Percentiles rank a stretch among this genome's conserved stretches.
Evolutionary conservation across 2,797 vertebrate species (phyloP).

Genomic region (Tangara arthus): DNA sequence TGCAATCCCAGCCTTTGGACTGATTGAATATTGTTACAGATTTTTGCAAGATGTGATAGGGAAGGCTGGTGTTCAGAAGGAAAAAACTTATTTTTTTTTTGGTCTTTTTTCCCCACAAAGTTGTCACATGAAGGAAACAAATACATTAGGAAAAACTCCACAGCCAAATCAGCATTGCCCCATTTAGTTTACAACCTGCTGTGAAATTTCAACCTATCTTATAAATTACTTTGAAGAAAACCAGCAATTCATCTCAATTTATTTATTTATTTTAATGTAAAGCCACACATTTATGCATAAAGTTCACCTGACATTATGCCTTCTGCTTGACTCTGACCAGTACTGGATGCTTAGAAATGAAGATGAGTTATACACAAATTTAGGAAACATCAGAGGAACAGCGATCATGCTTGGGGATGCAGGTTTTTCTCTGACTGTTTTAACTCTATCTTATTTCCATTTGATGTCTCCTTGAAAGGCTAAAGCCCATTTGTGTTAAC

Average conservation of each 20-base stretch:
- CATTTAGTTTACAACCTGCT: not conserved
- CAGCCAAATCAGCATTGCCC: fast-evolving
- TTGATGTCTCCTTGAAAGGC: not conserved
- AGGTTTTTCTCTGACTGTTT: not conserved
- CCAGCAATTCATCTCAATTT: fast-evolving
- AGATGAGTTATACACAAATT: not conserved
- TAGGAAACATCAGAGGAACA: not conserved
- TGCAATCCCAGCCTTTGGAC: not conserved
- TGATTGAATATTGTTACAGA: not conserved
- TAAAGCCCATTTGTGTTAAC: not conserved
- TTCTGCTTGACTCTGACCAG: not conserved
- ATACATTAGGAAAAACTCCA: not conserved
- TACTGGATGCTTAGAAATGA: not conserved
- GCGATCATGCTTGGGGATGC: not conserved
- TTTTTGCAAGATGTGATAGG: not conserved
- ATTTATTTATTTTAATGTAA: not conserved
- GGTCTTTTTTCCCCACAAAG: not conserved
- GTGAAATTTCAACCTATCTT: not conserved
- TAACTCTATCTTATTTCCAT: not conserved
- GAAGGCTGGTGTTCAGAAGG: not conserved
- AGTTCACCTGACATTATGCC: fast-evolving
- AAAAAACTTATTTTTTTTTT: not conserved
- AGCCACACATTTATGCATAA: not conserved
- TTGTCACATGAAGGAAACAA: not conserved
- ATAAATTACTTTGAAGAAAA: not conserved